Percentiles rank a stretch among this genome's conserved stretches.
Evolutionary conservation across 2,113 vertebrate species (phyloP).

Genomic region (Epinephelus moara): DNA sequence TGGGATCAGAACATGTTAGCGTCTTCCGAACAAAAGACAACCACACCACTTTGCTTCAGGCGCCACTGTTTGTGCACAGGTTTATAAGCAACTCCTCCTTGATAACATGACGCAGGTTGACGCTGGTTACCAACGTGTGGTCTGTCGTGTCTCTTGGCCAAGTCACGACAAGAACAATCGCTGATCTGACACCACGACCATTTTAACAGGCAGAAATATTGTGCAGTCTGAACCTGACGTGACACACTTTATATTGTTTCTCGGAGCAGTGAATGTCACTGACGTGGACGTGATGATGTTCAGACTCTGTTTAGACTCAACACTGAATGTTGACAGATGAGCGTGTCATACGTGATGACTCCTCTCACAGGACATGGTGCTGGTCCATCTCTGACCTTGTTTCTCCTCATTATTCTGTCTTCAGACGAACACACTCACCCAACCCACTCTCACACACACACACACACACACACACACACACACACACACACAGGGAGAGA

Average conservation of each 20-base stretch:
- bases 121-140: no score
- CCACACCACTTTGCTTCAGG: no score
- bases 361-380: neutral
- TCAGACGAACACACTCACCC: neutral
- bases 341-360: neutral
- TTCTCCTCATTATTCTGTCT: conserved; percentile 13
- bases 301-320: neutral
- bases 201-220: no score
- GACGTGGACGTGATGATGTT: neutral
- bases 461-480: neutral
- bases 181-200: no score
- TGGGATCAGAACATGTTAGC: no score
- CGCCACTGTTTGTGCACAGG: no score
- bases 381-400: neutral
- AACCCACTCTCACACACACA: neutral
- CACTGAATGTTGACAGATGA: neutral
- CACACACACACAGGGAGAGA: neutral
- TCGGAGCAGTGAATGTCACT: neutral
- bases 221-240: no score
- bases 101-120: no score
- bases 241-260: neutral
- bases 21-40: no score
- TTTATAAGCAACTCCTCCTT: no score
- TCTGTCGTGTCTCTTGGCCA: no score
- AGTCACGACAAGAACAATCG: no score